Evolutionary conservation across 2,113 vertebrate genomes (phyloP).

Genomic region (zebrafish (Danio rerio)): GRCz12tu NC_133194.1:6439501-6440000

Average conservation of each 20-base stretch:
- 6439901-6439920: conserved; percentile 33
- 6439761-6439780: neutral
- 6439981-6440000: conserved; percentile 27
- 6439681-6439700: neutral
- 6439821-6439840: conserved; percentile 13
- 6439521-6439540: too few species aligned
- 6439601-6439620: too few species aligned
- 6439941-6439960: conserved; percentile 20
- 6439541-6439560: too few species aligned
- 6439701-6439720: conserved; percentile 8
- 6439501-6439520: too few species aligned
- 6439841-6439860: conserved; percentile 17
- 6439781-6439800: neutral
- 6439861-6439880: conserved; percentile 39
- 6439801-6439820: neutral
- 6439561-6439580: too few species aligned
- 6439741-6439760: conserved; percentile 14
- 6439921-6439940: neutral
- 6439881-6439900: conserved; percentile 32
- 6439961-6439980: conserved; percentile 20
- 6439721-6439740: conserved; percentile 10
- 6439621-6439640: neutral
- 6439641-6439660: neutral
- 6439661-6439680: neutral
- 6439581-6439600: too few species aligned